phyloP scores from a whole-genome alignment of 2,113 vertebrate genomes.

The Antennarius striatus region DNA sequence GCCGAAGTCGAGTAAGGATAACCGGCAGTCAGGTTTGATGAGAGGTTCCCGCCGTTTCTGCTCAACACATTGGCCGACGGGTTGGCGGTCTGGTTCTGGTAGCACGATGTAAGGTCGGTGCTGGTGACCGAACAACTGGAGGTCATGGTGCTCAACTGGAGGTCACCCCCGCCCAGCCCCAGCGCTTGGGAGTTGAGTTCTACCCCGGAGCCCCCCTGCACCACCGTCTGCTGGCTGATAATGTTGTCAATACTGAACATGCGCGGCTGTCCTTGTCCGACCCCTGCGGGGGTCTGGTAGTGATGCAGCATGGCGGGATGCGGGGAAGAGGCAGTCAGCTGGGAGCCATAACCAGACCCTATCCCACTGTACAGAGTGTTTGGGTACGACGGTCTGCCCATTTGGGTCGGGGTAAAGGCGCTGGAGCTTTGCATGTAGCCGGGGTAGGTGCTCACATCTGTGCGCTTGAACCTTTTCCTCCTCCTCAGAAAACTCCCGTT shows the following conservation, averaged over 20 bases:
- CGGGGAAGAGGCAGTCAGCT: conserved; percentile 72
- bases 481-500: conserved; percentile 86
- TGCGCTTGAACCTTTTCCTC: conserved; percentile 87
- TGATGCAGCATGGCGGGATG: conserved; percentile 83
- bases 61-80: conserved; percentile 72
- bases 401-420: conserved; percentile 83
- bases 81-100: conserved; percentile 81
- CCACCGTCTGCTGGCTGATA: conserved; percentile 85
- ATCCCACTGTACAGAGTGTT: conserved; percentile 79
- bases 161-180: conserved; percentile 72
- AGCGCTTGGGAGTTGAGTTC: conserved; percentile 78
- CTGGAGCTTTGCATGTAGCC: conserved; percentile 90
- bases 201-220: conserved; percentile 74
- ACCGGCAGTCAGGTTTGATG: conserved; percentile 70
- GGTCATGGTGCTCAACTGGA: conserved; percentile 68
- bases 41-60: conserved; percentile 69
- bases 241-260: conserved; percentile 97
- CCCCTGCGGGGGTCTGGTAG: conserved; percentile 78
- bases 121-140: conserved; percentile 78
- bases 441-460: conserved; percentile 89
- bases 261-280: conserved; percentile 79
- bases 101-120: conserved; percentile 79
- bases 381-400: conserved; percentile 78
- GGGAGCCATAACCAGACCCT: conserved; percentile 77
- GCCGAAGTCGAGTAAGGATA: conserved; percentile 82